These are phyloP conservation scores for Psettodes erumei DNA, from an alignment of 2,113 vertebrate genomes.

Conservation along the genomic window DNA sequence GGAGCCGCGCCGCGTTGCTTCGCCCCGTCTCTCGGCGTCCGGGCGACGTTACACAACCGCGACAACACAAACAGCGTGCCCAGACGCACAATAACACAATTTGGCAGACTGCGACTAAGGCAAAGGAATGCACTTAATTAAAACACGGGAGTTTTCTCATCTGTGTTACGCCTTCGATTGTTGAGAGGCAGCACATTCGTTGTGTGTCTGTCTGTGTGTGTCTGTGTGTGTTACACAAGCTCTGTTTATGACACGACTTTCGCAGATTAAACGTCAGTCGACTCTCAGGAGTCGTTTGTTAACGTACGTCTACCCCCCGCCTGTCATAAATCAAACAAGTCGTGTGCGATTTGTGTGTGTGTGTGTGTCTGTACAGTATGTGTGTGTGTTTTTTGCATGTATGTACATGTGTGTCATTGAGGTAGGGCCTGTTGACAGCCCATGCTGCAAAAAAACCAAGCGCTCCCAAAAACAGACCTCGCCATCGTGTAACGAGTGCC, in stretches of 20 bases:
- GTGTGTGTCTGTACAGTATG: neutral
- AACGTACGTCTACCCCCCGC: no score
- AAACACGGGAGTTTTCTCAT: slow-evolving; percentile 18
- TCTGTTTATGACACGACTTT: no score
- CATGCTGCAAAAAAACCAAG: no score
- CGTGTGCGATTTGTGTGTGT: no score
- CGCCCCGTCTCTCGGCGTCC: slow-evolving; percentile 41
- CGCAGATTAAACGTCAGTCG: no score
- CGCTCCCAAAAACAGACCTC: slow-evolving; percentile 29
- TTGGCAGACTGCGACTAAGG: slow-evolving; percentile 51
- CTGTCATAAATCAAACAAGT: no score
- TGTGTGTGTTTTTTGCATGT: slow-evolving; percentile 5
- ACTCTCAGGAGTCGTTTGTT: no score
- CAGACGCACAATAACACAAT: no score
- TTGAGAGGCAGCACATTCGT: slow-evolving; percentile 22
- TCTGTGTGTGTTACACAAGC: slow-evolving; percentile 8
- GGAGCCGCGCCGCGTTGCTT: slow-evolving; percentile 4
- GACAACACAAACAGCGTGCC: slow-evolving; percentile 42
- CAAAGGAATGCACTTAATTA: slow-evolving; percentile 54
- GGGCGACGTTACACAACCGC: slow-evolving; percentile 27
- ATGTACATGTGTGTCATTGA: slow-evolving; percentile 9
- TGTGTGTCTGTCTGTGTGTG: slow-evolving; percentile 4
- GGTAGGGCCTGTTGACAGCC: slow-evolving; percentile 55
- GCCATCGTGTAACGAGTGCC: slow-evolving; percentile 16
- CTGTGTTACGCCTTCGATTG: slow-evolving; percentile 15